Base-by-base conservation (phyloP, 2,113 vertebrate species). In the Erpornis zantholeuca region DNA sequence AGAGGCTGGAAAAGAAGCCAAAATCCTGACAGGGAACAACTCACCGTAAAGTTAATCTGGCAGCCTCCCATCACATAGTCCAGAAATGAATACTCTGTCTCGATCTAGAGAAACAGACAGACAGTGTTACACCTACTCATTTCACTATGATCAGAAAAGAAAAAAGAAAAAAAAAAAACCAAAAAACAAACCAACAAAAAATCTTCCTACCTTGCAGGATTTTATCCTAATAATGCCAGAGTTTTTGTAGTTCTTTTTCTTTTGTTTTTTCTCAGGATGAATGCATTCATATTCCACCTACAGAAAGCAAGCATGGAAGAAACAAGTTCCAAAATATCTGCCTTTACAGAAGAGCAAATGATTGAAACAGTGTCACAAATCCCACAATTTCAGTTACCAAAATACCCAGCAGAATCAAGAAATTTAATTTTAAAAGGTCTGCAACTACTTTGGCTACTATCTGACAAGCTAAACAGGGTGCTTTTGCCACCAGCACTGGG, bases 211-310 rank as follows among this genome's bases (percentile, higher is more conserved):
- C 98, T 98, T 98, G 96, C 98, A 99, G 66, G 87, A 98, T 93
- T 99, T 99, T 81, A 99, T 94, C 77, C 87, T 96, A 56, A 99
- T 82, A 59, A 98, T 98, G 45, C 99, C 99, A 44, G 99, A 99
- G 96, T 99, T 99, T 96, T 98, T 99, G 92, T 99, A 99, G 96
- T 92, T 99, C 96, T 99, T 99, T 97, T 99, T 99, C 94, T 99
- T 99, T 97, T 98, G 98, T 93, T 99, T 98, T 88, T 99, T 99
- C 79, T 99, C 98, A 12, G 98, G 98, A 90, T 99, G 98, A 95
- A 99, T 97, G 88, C 99, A 99, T 81, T 99, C 99, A 94, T 99
- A 99, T 57, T 98, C 97, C 75, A 98, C 98, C 99, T 99, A 86
- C 16, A 78, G n/a, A 72, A 96, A 82, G 54, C 54, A 94, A 64